Percentiles rank a stretch among this genome's conserved stretches.
Evolutionary conservation across 2,888 invertebrate genomes (phyloP).

Genomic region (Bombylius discolor): DNA sequence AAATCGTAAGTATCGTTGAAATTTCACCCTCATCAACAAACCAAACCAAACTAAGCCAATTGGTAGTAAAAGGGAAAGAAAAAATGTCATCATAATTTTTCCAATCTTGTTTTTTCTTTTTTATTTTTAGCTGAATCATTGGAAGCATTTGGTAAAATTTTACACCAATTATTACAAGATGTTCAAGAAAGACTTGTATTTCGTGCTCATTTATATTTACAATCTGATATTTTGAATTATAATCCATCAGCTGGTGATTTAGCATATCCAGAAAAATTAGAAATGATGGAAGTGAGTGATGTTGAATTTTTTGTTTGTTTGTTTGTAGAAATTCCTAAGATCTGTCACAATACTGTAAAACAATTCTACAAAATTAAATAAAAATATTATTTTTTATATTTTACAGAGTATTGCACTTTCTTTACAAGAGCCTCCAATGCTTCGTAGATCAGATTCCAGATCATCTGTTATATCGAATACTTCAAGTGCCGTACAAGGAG

Average conservation of each 20-base stretch:
- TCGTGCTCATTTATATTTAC: constrained; percentile 84
- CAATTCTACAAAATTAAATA: too few species aligned
- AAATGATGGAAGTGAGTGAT: constrained; percentile 80
- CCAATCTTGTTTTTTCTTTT: neutral
- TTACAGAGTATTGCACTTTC: constrained; percentile 51
- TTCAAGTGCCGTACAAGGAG: constrained; percentile 58
- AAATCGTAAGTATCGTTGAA: constrained; percentile 46
- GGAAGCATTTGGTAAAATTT: constrained; percentile 61
- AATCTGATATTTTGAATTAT: constrained; percentile 78
- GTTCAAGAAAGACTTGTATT: constrained; percentile 94
- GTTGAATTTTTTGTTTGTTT: neutral
- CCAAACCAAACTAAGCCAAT: too few species aligned
- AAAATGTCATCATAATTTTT: neutral
- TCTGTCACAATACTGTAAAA: too few species aligned
- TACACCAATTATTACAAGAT: constrained; percentile 78
- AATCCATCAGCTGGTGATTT: constrained; percentile 89
- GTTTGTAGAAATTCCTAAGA: neutral
- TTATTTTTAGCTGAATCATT: constrained; percentile 48
- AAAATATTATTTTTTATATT: neutral
- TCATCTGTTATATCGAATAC: constrained; percentile 53
- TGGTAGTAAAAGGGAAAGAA: too few species aligned
- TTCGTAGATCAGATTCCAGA: constrained; percentile 51
- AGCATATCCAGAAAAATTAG: constrained; percentile 93
- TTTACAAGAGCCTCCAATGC: constrained; percentile 42
- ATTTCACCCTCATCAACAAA: too few species aligned